phyloP scores from a whole-genome alignment of 2,888 invertebrate genomes.

The Drosophila picticornis region DNA sequence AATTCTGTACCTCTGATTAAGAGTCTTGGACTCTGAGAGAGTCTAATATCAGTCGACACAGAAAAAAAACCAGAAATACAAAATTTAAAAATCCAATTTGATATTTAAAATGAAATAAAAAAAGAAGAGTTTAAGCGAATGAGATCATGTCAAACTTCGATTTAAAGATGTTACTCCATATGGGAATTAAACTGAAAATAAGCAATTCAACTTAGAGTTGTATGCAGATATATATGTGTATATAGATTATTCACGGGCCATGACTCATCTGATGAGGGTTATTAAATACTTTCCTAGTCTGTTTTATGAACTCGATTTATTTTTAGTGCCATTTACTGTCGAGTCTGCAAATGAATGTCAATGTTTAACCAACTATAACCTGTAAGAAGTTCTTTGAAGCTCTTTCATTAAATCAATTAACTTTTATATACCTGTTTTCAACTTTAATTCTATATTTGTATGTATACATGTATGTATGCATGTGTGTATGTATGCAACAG shows the following conservation, averaged over 20 bases:
- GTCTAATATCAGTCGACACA: neutral
- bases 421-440: neutral
- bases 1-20: too few species aligned
- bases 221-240: neutral
- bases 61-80: neutral
- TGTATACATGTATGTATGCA: neutral
- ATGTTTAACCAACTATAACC: slow-evolving; percentile 30
- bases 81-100: too few species aligned
- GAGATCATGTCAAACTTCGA: neutral
- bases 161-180: neutral
- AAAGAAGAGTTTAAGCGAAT: neutral
- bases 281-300: slow-evolving; percentile 26
- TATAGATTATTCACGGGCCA: slow-evolving; percentile 24
- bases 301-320: neutral
- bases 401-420: slow-evolving; percentile 12
- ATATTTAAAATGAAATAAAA: too few species aligned
- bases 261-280: slow-evolving; percentile 21
- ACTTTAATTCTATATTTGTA: neutral
- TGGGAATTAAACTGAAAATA: neutral
- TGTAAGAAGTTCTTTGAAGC: slow-evolving; percentile 3
- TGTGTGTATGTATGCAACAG: neutral
- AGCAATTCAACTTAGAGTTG: neutral
- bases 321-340: slow-evolving; percentile 1
- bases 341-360: slow-evolving; percentile 4
- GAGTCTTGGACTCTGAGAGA: too few species aligned